Conservation (phyloP, 2,113 vertebrate species). For the Cinclus cinclus region DNA sequence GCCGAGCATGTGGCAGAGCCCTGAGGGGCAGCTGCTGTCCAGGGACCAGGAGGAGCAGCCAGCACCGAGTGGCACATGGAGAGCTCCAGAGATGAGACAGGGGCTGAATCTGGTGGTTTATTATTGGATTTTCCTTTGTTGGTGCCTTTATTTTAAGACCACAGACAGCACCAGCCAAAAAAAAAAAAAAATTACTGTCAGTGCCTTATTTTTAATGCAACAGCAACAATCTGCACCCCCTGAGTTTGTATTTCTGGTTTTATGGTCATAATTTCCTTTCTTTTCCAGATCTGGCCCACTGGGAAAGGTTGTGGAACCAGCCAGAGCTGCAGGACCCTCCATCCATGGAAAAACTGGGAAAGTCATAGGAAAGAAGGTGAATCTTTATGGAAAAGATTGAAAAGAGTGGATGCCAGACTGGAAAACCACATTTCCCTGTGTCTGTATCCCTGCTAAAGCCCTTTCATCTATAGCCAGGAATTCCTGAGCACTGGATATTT, state of each 20-base stretch:
- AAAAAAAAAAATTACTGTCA: not conserved
- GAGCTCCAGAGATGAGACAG: not conserved
- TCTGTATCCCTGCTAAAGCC: not conserved
- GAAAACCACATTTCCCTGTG: not conserved
- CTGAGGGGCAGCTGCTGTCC: not conserved
- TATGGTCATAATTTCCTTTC: accelerated
- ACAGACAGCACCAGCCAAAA: not conserved
- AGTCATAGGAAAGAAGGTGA: not conserved
- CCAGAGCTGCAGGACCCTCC: not conserved
- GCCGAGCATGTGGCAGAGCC: not conserved
- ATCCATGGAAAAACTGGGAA: not conserved
- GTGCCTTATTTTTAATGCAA: not conserved
- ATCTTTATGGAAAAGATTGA: not conserved
- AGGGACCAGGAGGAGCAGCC: not conserved
- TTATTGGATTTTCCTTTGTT: not conserved
- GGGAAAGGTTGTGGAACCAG: not conserved
- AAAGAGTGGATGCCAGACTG: not conserved
- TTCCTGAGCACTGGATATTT: not conserved
- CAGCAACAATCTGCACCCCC: not conserved
- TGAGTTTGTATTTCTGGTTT: not conserved
- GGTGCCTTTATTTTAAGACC: not conserved
- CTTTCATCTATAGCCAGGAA: not conserved
- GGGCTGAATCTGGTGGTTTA: not conserved
- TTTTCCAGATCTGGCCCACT: not conserved
- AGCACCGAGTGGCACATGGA: not conserved